Percentiles rank a stretch among this genome's conserved stretches.
Conservation (phyloP, 2,113 vertebrate species). For the Mus pahari region DNA sequence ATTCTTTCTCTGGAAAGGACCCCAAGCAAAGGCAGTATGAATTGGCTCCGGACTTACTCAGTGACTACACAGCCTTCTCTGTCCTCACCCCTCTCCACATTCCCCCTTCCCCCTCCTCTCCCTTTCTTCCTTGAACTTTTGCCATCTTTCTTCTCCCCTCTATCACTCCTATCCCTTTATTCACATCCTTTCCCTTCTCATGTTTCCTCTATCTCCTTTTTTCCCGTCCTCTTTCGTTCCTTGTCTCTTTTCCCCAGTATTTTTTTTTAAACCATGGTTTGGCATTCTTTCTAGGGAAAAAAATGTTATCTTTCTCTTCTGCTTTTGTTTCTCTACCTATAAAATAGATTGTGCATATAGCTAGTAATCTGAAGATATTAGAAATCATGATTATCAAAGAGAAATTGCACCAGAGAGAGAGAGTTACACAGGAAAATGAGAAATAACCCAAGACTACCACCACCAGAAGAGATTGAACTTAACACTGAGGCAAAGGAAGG, state of each 20-base stretch:
- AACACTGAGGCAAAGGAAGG: background rate
- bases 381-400: background rate
- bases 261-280: background rate
- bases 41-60: background rate
- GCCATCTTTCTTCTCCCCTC: too few species aligned
- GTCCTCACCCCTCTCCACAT: background rate
- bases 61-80: background rate
- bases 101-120: too few species aligned
- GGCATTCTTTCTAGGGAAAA: background rate
- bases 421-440: background rate
- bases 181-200: accelerated
- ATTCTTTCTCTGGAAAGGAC: background rate
- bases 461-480: background rate
- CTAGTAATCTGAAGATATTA: background rate
- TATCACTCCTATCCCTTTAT: background rate
- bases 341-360: background rate
- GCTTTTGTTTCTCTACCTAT: background rate
- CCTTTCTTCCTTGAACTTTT: too few species aligned
- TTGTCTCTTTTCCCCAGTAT: background rate
- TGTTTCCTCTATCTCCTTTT: accelerated
- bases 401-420: background rate
- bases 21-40: background rate
- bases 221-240: background rate
- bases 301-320: background rate
- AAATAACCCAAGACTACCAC: background rate